Conservation (phyloP, 1,140 invertebrate genomes). For the Euura lappo region DNA sequence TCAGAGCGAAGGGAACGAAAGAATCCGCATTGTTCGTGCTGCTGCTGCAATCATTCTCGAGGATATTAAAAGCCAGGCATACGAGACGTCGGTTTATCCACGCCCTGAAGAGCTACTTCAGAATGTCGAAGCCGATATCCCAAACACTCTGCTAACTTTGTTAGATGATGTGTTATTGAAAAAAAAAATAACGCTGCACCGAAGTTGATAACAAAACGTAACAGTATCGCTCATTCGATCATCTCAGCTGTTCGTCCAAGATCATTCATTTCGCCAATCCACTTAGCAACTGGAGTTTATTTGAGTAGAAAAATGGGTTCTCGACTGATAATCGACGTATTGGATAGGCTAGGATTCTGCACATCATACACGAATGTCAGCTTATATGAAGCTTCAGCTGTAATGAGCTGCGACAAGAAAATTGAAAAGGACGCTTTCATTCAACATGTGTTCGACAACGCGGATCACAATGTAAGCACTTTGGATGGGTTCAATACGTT, state of each 20-base stretch:
- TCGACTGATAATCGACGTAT: slow-evolving; percentile 24
- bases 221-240: slow-evolving; percentile 26
- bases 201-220: neutral
- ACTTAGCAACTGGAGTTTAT: slow-evolving; percentile 20
- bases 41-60: too few species aligned
- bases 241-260: slow-evolving; percentile 31
- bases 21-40: too few species aligned
- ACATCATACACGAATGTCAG: slow-evolving; percentile 26
- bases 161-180: too few species aligned
- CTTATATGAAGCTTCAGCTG: slow-evolving; percentile 20
- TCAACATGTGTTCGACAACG: slow-evolving; percentile 36
- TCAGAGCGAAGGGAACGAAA: too few species aligned
- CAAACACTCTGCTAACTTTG: too few species aligned
- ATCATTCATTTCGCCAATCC: slow-evolving; percentile 32
- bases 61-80: too few species aligned
- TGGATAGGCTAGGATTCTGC: slow-evolving; percentile 29
- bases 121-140: too few species aligned
- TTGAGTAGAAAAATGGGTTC: slow-evolving; percentile 27
- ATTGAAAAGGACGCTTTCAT: slow-evolving; percentile 14
- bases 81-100: too few species aligned
- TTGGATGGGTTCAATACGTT: slow-evolving; percentile 33
- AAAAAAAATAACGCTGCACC: too few species aligned
- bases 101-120: too few species aligned
- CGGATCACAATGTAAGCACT: slow-evolving; percentile 30
- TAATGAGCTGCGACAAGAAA: slow-evolving; percentile 8